Evolutionary conservation across 2,888 invertebrate genomes (phyloP).

Genomic region (Apantesis nais): DNA sequence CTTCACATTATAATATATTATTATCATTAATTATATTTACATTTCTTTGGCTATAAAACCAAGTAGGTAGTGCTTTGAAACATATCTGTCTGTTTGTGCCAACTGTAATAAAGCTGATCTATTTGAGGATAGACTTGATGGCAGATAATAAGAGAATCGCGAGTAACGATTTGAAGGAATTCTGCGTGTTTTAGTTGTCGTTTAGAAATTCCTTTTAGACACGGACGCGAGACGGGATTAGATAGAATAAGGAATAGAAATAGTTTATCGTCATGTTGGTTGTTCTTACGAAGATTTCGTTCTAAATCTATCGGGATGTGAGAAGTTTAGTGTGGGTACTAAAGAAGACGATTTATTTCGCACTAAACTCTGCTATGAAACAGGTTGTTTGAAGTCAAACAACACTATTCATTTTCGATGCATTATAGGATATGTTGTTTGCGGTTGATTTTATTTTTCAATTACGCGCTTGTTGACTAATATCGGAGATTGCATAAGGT

Average conservation of each 20-base stretch:
- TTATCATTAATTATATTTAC: constrained; percentile 1
- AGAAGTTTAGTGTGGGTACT: not conserved
- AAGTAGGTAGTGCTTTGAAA: not conserved
- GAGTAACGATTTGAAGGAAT: constrained; percentile 12
- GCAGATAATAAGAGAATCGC: constrained; percentile 29
- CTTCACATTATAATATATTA: constrained; percentile 1
- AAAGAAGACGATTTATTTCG: not conserved
- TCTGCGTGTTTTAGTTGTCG: constrained; percentile 13
- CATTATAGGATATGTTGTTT: no score
- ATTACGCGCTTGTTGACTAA: no score
- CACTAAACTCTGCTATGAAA: not conserved
- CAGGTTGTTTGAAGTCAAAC: not conserved
- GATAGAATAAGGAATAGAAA: constrained; percentile 7
- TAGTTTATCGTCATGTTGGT: constrained; percentile 1
- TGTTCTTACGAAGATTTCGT: not conserved
- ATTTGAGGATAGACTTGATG: constrained; percentile 36
- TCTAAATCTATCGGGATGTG: not conserved
- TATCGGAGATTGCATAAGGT: no score
- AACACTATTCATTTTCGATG: not conserved
- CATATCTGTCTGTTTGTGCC: constrained; percentile 17
- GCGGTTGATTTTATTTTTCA: no score
- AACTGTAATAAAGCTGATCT: constrained; percentile 26
- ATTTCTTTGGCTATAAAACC: not conserved
- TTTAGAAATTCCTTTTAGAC: constrained; percentile 18
- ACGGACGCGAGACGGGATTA: constrained; percentile 8